A percentile compares a stretch with the other conserved stretches of the same genome.
Conservation (phyloP, 2,888 invertebrate genomes). For the Uropetala carovei region DNA sequence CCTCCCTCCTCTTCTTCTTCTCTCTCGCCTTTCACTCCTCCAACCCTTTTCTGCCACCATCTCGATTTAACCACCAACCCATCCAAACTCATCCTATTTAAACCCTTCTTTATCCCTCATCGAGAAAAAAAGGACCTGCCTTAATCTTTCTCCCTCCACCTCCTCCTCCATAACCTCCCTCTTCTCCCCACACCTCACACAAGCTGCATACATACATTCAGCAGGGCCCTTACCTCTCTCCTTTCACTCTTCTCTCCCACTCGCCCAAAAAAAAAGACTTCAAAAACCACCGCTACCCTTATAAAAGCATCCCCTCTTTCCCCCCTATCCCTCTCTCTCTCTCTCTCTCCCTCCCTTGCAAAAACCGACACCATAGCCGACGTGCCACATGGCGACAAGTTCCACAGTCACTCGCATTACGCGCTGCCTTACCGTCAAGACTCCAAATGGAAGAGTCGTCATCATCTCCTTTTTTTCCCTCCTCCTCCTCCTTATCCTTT, state of each 20-base stretch:
- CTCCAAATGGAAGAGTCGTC: no score
- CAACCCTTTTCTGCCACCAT: no score
- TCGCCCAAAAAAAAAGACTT: not conserved
- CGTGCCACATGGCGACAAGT: not conserved
- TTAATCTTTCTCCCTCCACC: not conserved
- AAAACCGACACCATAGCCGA: not conserved
- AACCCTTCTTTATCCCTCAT: not conserved
- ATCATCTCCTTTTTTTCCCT: no score
- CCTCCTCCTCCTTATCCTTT: no score
- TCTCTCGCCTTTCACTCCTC: no score
- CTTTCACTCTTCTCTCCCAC: not conserved
- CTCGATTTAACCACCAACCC: not conserved
- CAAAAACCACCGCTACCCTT: not conserved
- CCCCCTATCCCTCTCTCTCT: not conserved
- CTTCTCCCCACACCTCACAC: not conserved
- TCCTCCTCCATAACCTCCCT: not conserved
- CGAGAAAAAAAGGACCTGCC: not conserved
- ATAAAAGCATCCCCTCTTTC: not conserved
- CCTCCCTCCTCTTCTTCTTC: no score
- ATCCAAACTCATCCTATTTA: not conserved
- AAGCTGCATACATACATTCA: not conserved
- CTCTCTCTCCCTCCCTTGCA: not conserved
- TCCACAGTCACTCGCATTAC: not conserved
- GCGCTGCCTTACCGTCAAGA: no score
- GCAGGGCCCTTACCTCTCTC: not conserved